A percentile compares a stretch with the other conserved stretches of the same genome.
These are phyloP conservation scores for Brachyalestes nurse DNA, from an alignment of 2,797 vertebrate genomes.

Conservation along the genomic window DNA sequence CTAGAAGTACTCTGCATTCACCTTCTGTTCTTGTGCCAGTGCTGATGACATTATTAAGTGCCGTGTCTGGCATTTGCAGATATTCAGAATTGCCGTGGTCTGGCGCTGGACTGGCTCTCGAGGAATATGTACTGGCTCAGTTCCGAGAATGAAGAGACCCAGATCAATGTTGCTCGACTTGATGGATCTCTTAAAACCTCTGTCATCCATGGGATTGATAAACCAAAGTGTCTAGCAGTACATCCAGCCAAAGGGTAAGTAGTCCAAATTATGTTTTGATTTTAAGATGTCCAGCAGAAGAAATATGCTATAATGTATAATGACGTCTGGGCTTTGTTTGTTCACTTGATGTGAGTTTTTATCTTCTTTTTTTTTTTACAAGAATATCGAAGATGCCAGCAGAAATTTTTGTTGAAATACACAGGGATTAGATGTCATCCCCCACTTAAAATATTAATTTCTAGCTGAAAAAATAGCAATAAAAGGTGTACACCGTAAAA, in stretches of 20 bases:
- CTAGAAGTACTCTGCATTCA: slow-evolving; percentile 2
- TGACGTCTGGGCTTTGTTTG: slow-evolving; percentile 7
- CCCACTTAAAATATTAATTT: neutral
- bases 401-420: neutral
- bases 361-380: neutral
- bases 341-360: too few species aligned
- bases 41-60: slow-evolving; percentile 28
- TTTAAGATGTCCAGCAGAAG: slow-evolving; percentile 22
- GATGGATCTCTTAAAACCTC: slow-evolving; percentile 98
- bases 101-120: slow-evolving; percentile 97
- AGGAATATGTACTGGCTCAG: slow-evolving; percentile 99
- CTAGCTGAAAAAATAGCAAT: neutral
- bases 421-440: too few species aligned
- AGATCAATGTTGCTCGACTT: slow-evolving; percentile 96
- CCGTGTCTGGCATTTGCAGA: slow-evolving; percentile 74
- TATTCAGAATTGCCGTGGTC: slow-evolving; percentile 92
- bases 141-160: slow-evolving; percentile 97
- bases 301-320: slow-evolving; percentile 1
- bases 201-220: slow-evolving; percentile 97
- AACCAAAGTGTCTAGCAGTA: slow-evolving; percentile 93
- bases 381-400: neutral
- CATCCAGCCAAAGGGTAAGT: slow-evolving; percentile 96
- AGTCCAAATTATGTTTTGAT: slow-evolving; percentile 9
- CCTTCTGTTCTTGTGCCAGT: slow-evolving; percentile 17
- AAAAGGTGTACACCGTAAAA: neutral